These are phyloP conservation scores for Agelas oroides DNA, from an alignment of 37 sponge, comb jelly and placozoan species.

Conservation along the genomic window DNA sequence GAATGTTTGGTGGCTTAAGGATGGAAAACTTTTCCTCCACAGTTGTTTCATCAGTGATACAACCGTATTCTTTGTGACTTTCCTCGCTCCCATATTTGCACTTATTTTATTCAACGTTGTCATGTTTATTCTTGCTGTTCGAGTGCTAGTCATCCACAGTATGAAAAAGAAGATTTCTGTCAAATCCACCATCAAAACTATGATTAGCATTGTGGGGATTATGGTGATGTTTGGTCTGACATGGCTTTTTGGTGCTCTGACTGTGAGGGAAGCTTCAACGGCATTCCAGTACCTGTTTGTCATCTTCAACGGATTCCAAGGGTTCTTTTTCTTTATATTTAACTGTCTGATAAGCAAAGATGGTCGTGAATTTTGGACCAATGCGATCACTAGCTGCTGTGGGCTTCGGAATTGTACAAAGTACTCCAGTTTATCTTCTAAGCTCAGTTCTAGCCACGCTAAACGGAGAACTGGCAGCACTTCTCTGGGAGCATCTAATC, in stretches of 20 bases:
- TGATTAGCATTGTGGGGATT: slow-evolving; percentile 2
- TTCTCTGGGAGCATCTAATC: too few relatives aligned
- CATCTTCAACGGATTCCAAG: slow-evolving; percentile 58
- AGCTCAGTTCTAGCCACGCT: too few relatives aligned
- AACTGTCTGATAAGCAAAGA: slow-evolving; percentile 24
- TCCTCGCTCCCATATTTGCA: slow-evolving; percentile 18
- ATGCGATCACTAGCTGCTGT: background rate
- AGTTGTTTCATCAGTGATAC: slow-evolving; percentile 46
- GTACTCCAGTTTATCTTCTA: too few relatives aligned
- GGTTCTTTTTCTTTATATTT: slow-evolving; percentile 56
- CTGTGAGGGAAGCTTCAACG: slow-evolving; percentile 13
- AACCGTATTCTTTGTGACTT: slow-evolving; percentile 12
- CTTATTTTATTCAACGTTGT: slow-evolving; percentile 32
- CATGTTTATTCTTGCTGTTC: slow-evolving; percentile 13
- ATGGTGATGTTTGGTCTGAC: slow-evolving; percentile 46
- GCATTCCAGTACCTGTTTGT: slow-evolving; percentile 60
- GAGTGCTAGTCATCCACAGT: background rate
- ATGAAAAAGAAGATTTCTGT: background rate
- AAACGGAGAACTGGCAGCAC: too few relatives aligned
- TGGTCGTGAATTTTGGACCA: slow-evolving; percentile 21
- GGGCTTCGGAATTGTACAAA: too few relatives aligned
- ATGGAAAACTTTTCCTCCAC: too few relatives aligned
- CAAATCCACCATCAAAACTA: background rate
- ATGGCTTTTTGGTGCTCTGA: slow-evolving; percentile 63
- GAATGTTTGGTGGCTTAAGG: too few relatives aligned